Percentiles rank a stretch among this genome's conserved stretches.
phyloP scores from a whole-genome alignment of 1,140 invertebrate genomes.

The Psix sp. region DNA sequence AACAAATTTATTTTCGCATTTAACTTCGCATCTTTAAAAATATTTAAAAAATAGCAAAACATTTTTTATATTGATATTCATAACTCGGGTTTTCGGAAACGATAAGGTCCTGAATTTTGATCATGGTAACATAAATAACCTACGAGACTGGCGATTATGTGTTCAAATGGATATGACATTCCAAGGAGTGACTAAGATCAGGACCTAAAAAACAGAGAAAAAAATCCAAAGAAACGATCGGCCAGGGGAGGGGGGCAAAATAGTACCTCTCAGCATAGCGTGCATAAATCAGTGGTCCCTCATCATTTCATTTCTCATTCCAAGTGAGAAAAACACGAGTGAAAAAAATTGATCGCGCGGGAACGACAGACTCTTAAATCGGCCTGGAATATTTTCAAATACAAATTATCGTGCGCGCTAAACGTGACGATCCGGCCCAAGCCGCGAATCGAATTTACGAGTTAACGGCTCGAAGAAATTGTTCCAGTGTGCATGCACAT shows the following conservation, averaged over 20 bases:
- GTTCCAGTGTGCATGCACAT: too few relatives aligned
- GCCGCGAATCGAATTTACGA: conserved; percentile 42
- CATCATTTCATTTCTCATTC: conserved; percentile 6
- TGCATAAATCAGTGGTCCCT: conserved; percentile 34
- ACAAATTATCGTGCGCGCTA: conserved; percentile 33
- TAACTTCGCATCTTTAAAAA: too few relatives aligned
- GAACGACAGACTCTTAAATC: conserved; percentile 32
- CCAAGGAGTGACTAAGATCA: conserved; percentile 41
- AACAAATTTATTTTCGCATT: too few relatives aligned
- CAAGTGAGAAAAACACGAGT: conserved; percentile 1
- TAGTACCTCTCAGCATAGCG: conserved; percentile 23
- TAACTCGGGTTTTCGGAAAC: too few relatives aligned
- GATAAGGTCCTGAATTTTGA: conserved; percentile 24
- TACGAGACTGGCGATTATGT: conserved; percentile 32
- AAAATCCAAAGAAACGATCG: not conserved
- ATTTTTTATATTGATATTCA: too few relatives aligned
- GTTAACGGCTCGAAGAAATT: too few relatives aligned
- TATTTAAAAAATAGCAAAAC: too few relatives aligned
- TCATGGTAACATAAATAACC: conserved; percentile 50
- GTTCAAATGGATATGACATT: conserved; percentile 52
- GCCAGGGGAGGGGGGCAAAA: conserved; percentile 10
- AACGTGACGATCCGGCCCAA: conserved; percentile 23
- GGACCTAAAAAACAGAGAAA: not conserved
- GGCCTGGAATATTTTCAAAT: conserved; percentile 35
- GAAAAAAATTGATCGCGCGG: conserved; percentile 16